phyloP scores from a whole-genome alignment of 2,113 vertebrate species.

The Silurus asotus region DNA sequence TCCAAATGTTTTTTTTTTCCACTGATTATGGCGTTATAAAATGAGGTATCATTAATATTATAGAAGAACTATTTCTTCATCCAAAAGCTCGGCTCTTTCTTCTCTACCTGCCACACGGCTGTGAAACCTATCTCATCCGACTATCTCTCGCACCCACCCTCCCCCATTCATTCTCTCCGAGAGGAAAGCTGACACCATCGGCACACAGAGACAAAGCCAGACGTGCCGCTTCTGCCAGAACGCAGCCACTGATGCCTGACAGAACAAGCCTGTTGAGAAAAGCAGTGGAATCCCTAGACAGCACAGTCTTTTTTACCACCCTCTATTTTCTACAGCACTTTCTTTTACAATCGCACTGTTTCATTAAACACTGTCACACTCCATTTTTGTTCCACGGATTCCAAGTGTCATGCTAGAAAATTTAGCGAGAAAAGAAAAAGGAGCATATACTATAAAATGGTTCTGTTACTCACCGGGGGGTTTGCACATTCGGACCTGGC shows the following conservation, averaged over 20 bases:
- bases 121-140: constrained; percentile 62
- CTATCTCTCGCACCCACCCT: constrained; percentile 48
- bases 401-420: neutral
- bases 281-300: constrained; percentile 39
- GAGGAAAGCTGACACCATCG: constrained; percentile 59
- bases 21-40: constrained; percentile 22
- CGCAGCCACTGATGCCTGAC: constrained; percentile 43
- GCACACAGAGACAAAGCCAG: constrained; percentile 47
- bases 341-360: neutral
- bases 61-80: constrained; percentile 16
- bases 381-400: neutral
- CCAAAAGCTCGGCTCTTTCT: constrained; percentile 14
- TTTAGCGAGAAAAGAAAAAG: neutral
- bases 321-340: neutral
- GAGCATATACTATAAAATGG: neutral
- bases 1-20: neutral
- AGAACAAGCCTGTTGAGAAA: constrained; percentile 48
- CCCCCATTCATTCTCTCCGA: constrained; percentile 57
- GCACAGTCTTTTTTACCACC: constrained; percentile 23
- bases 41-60: neutral
- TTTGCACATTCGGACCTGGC: constrained; percentile 91
- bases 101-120: constrained; percentile 58
- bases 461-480: constrained; percentile 80
- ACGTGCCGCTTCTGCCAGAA: constrained; percentile 47
- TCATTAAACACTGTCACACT: neutral